Conservation (phyloP, 2,113 vertebrate species). For the Muntiacus muntjak region DNA sequence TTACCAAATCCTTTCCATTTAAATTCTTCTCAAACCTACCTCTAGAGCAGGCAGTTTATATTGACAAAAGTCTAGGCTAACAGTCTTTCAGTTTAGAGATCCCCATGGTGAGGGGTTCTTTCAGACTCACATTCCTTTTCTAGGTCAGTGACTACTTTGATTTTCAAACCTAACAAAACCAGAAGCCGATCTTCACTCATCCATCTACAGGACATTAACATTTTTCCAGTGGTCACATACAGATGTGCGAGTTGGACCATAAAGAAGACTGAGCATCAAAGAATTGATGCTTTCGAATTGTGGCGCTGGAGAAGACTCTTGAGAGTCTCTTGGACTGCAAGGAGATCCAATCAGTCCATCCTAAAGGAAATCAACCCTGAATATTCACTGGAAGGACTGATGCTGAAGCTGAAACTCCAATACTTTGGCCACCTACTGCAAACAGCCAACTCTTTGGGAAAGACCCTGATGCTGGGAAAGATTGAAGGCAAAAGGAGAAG, state of each 20-base stretch:
- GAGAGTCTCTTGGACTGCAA: not conserved
- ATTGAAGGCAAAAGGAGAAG: not conserved
- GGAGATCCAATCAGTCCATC: not conserved
- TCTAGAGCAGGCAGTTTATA: not conserved
- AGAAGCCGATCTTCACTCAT: not conserved
- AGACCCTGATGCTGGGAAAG: not conserved
- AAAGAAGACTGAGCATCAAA: not conserved
- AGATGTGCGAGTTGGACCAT: not conserved
- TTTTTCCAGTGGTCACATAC: not conserved
- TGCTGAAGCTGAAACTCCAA: not conserved
- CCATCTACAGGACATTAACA: not conserved
- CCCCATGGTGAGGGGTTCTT: not conserved
- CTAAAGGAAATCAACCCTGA: not conserved
- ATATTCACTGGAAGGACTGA: not conserved
- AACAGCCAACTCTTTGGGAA: not conserved
- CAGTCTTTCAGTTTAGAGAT: not conserved
- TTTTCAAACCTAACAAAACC: not conserved
- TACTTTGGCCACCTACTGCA: not conserved
- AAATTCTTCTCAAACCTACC: not conserved
- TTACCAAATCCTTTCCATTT: not conserved
- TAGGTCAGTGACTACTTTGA: not conserved
- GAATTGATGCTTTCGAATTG: not conserved
- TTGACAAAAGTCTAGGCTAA: not conserved
- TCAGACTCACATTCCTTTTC: not conserved
- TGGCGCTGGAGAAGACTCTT: not conserved